Evolutionary conservation across 2,797 vertebrate genomes (phyloP).

Genomic region (Monodelphis domestica): DNA sequence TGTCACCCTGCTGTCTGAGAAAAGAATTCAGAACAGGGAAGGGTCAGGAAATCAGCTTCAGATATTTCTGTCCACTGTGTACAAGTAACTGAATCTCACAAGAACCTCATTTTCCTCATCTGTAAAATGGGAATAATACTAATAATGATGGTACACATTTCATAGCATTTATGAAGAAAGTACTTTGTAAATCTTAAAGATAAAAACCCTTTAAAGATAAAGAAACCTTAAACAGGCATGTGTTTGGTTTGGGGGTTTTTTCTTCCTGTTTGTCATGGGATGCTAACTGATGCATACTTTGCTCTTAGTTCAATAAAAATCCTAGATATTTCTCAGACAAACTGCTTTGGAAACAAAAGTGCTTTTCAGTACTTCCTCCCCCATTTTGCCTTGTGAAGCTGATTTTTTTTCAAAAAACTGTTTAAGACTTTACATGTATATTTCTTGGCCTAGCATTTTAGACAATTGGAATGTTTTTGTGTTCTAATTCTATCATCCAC

Average conservation of each 20-base stretch:
- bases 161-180: neutral
- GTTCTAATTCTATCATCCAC: neutral
- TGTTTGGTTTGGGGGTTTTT: neutral
- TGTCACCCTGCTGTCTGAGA: neutral
- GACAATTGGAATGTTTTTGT: too few relatives aligned
- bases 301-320: neutral
- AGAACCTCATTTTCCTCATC: neutral
- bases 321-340: neutral
- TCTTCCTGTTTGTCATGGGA: neutral
- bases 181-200: neutral
- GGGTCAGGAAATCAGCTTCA: neutral
- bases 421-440: neutral
- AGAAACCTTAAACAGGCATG: neutral
- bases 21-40: neutral
- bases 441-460: neutral
- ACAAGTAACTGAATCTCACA: neutral
- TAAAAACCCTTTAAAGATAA: too few relatives aligned
- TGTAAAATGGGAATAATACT: neutral
- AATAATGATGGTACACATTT: neutral
- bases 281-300: neutral
- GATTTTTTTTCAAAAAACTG: neutral
- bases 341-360: too few relatives aligned
- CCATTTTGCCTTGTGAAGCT: neutral
- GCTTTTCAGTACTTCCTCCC: neutral
- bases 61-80: neutral